Base-by-base conservation (phyloP, 1,140 invertebrate genomes). In the Dinothrombium tinctorium region DNA sequence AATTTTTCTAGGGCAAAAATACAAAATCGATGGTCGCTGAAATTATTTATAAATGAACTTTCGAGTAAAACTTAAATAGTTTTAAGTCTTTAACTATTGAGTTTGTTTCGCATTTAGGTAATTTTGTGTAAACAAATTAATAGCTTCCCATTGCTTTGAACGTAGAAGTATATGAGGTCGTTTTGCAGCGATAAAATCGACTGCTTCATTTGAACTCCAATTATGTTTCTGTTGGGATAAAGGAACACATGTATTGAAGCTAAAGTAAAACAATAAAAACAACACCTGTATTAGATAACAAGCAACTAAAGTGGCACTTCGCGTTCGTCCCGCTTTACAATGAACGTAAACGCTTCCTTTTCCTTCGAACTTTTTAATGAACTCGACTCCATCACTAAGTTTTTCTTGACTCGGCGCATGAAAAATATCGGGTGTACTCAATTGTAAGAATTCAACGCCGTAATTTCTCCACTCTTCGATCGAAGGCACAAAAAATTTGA, bases 201-300 rank as follows among this genome's bases (percentile, higher is more conserved):
- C 73, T 5, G 87, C 81, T 60, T 83, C 61, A 50, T 78, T 68
- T 4, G 86, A 83, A 0, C 67, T 75, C 77, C 80, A 89, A n/a
- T 69, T 66, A 55, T 90, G 70, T 61, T 72, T 78, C 82, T 89
- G 59, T 26, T 9, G 24, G n/a, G n/a, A 38, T 14, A 71, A 69
- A 49, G 48, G 47, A 46, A 46, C 45, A 42, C 26, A 41, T 47
- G 44, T 43, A 44, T 20, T 2, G 8, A 26, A 2, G 1, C 11
- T 9, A 44, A 3, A 28, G 8, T 19, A 20, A 14, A 2, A 23
- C 44, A 57, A 59, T n/a, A n/a, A n/a, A n/a, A n/a, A n/a, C n/a
- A n/a, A n/a, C n/a, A 84, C 80, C 67, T 72, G 62, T 72, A 96
- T 92, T 12, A 96, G 65, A 60, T 95, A 96, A 61, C 89, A 95